Evolutionary conservation across 2,113 vertebrate genomes (phyloP).

Genomic region (Mola mola): DNA sequence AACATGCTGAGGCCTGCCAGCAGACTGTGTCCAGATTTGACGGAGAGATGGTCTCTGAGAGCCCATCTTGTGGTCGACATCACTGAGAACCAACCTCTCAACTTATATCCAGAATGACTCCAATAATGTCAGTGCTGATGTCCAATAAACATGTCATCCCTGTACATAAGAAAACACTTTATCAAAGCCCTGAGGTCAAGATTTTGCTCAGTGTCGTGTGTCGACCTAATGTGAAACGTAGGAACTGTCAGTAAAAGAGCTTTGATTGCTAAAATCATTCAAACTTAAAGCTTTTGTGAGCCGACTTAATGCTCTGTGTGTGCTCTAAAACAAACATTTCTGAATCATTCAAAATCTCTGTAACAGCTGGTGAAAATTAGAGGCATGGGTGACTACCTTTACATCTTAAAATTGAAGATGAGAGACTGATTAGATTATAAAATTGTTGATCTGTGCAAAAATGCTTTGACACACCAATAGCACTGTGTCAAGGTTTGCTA

Average conservation of each 20-base stretch:
- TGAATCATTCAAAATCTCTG: background rate
- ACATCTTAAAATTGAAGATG: constrained; percentile 38
- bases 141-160: constrained; percentile 38
- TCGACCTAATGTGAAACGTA: background rate
- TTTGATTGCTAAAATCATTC: too few relatives aligned
- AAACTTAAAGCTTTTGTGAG: too few relatives aligned
- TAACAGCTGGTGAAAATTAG: background rate
- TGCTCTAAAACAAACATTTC: too few relatives aligned
- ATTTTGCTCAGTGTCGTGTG: background rate
- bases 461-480: constrained; percentile 7
- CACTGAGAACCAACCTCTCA: constrained; percentile 23
- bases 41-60: constrained; percentile 28
- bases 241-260: too few relatives aligned
- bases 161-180: background rate
- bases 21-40: constrained; percentile 28
- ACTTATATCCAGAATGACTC: constrained; percentile 16
- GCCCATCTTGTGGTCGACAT: constrained; percentile 38
- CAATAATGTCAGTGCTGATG: constrained; percentile 28
- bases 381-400: background rate
- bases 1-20: constrained; percentile 32
- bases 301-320: too few relatives aligned
- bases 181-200: background rate
- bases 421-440: constrained; percentile 61
- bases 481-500: too few relatives aligned
- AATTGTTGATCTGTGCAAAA: constrained; percentile 29